phyloP scores from a whole-genome alignment of 2,888 invertebrate genomes.

The Orchestes rusci region DNA sequence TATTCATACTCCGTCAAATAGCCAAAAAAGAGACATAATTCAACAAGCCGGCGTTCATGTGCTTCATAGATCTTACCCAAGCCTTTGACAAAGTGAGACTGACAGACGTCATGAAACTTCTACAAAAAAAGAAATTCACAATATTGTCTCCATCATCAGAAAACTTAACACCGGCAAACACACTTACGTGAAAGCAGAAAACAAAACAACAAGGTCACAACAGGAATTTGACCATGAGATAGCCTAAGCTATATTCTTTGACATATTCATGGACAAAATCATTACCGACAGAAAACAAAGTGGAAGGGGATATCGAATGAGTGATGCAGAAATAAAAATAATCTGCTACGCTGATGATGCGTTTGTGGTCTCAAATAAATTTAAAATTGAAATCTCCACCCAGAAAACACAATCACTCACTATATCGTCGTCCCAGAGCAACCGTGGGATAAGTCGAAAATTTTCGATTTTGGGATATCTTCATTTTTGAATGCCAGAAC shows the following conservation, averaged over 20 bases:
- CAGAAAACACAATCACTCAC: conserved; percentile 11
- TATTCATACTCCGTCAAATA: no score
- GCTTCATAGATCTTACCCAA: not conserved
- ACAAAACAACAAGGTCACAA: not conserved
- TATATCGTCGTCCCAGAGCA: no score
- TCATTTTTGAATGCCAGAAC: no score
- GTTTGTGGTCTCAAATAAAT: conserved; percentile 13
- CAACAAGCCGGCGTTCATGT: not conserved
- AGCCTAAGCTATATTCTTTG: no score
- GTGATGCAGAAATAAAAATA: conserved; percentile 11
- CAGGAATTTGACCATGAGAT: no score
- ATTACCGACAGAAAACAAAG: no score
- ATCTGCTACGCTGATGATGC: conserved; percentile 20
- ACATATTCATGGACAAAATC: no score
- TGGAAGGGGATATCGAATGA: conserved; percentile 10
- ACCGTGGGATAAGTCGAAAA: no score
- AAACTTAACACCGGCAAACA: not conserved
- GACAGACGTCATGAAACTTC: conserved; percentile 1
- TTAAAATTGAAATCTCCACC: conserved; percentile 7
- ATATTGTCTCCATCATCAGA: conserved; percentile 2
- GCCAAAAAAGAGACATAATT: not conserved
- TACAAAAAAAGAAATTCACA: conserved; percentile 2
- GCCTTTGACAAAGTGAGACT: conserved; percentile 1
- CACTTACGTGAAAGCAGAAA: conserved; percentile 2
- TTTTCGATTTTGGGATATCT: no score